Base-by-base conservation (phyloP, 2,797 vertebrate genomes). In the Aquila chrysaetos region DNA sequence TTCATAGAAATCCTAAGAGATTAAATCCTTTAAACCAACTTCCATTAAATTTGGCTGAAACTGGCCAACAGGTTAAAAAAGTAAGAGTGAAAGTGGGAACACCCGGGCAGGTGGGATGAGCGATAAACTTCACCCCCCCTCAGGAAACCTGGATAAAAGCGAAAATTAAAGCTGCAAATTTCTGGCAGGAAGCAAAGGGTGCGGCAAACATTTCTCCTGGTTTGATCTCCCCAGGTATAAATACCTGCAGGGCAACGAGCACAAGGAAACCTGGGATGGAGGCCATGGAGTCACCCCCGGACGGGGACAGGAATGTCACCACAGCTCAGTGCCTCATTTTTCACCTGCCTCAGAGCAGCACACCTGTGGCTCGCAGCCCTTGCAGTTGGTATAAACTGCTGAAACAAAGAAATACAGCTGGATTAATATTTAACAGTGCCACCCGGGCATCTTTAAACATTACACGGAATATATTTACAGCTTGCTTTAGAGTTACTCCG, bases 351-450 rank as follows among this genome's bases (percentile, higher is more conserved):
- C 31, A 6, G 48, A 18, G 1, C 49, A 4, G 80, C 91, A 46
- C 94, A 95, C 92, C 94, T 92, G 93, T 2, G 33, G 77, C 91
- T 81, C 2, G 2, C 77, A 37, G 76, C 90, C 72, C 73, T 76
- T 9, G 18, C 54, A 2, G 48, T 7, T 6, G 88, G 85, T 7
- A 5, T 10, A 24, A 60, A 61, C 33, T 13, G 49, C 80, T 17
- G 1, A 48, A 69, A 41, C 35, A 19, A 1, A 67, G 87, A 53
- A 85, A 79, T 30, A 19, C 20, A 3, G 23, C 18, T 12, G 23
- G 68, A 16, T 94, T 92, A 89, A 96, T 81, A 70, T 69, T 96
- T 88, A 94, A 95, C 95, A 7, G 5, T 27, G 56, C 31, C 79
- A 70, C 48, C 53, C 7, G 48, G 94, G 94, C 92, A 90, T 5